Conservation (phyloP, 2,888 invertebrate species). For the Callinectes sapidus region DNA sequence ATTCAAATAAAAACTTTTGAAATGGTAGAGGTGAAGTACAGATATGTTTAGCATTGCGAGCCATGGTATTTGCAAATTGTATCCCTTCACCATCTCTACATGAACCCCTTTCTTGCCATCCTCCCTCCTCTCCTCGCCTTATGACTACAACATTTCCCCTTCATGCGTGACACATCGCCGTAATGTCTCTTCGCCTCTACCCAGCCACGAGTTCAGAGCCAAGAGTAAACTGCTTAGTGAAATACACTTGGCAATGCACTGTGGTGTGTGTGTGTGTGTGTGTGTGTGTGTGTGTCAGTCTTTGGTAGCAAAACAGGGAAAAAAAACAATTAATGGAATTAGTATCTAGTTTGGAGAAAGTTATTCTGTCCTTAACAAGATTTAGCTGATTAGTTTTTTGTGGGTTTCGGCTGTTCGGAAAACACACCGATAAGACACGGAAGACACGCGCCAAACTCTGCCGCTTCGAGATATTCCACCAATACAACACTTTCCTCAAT, state of each 20-base stretch:
- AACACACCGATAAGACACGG: neutral
- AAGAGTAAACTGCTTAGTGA: no score
- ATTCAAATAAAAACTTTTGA: no score
- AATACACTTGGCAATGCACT: neutral
- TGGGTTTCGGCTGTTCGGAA: neutral
- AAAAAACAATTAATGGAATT: neutral
- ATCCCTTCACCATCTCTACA: neutral
- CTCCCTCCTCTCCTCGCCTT: neutral
- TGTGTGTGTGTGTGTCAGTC: neutral
- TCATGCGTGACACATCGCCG: neutral
- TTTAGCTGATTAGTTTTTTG: neutral
- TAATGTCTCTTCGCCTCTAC: neutral
- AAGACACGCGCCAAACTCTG: neutral
- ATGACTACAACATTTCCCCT: neutral
- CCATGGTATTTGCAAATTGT: no score
- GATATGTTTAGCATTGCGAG: no score
- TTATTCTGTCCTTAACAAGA: neutral
- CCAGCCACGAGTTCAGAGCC: neutral
- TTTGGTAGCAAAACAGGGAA: neutral
- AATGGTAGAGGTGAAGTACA: no score
- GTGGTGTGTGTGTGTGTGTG: constrained; percentile 1
- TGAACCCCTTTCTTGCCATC: neutral
- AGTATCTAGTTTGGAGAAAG: neutral
- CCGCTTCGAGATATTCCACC: neutral
- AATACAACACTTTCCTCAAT: neutral